phyloP scores from a whole-genome alignment of 92 coral and sea anemone genomes.

The Micromussa lordhowensis region DNA sequence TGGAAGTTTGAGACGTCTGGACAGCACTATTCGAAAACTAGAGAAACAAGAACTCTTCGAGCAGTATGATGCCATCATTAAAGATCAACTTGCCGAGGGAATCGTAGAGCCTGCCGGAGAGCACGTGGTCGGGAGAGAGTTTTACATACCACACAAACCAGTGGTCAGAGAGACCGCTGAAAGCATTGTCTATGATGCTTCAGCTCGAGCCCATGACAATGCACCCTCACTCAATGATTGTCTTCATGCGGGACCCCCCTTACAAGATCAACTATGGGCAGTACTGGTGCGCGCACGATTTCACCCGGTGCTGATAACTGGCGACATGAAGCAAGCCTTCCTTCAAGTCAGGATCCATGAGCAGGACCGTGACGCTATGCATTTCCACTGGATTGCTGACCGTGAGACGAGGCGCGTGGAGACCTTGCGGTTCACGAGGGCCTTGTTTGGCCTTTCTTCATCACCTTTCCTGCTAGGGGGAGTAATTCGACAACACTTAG shows the following conservation, averaged over 20 bases:
- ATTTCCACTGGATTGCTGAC: conserved; percentile 57
- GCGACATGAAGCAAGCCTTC: conserved; percentile 37
- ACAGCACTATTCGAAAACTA: conserved; percentile 19
- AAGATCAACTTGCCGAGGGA: conserved; percentile 46
- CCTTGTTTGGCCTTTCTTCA: conserved; percentile 44
- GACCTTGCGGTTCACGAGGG: conserved; percentile 52
- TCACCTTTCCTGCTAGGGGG: conserved; percentile 62
- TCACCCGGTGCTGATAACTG: conserved; percentile 33
- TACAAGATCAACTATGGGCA: conserved; percentile 45
- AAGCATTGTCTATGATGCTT: conserved; percentile 42
- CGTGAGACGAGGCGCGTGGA: conserved; percentile 49
- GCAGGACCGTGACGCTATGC: conserved; percentile 42
- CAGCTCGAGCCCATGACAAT: conserved; percentile 29
- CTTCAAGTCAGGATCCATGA: conserved; percentile 26
- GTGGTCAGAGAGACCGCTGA: conserved; percentile 39
- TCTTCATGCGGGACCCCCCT: conserved; percentile 25
- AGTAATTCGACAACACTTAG: conserved; percentile 44
- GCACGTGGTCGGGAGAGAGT: conserved; percentile 28
- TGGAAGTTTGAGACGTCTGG: conserved; percentile 46
- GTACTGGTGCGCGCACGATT: conserved; percentile 34
- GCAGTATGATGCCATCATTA: conserved; percentile 38
- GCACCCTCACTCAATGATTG: conserved; percentile 43
- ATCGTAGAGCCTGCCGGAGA: conserved; percentile 45
- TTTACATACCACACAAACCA: conserved; percentile 52
- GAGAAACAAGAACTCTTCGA: conserved; percentile 10